Base-by-base conservation (phyloP, 37 sponge, comb jelly and placozoan species). In the Tethya wilhelma region DNA sequence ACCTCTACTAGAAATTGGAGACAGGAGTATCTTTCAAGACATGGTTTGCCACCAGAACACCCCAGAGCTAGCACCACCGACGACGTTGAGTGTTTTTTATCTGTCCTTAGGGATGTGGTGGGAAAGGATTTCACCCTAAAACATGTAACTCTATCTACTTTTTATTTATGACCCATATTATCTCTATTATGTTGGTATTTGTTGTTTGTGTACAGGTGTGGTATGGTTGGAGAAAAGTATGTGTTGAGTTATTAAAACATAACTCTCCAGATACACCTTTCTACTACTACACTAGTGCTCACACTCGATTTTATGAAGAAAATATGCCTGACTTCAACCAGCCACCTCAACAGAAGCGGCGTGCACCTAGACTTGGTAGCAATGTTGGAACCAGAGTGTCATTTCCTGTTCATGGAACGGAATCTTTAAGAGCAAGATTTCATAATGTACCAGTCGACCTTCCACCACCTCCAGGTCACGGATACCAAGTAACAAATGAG, bases 1-100 rank as follows among this genome's bases (percentile, higher is more conserved):
- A 62, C 22, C 29, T 14, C 7, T 8, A 62, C 28, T 11, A 62
- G 73, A 58, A 71, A 64, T 12, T 31, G 38, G 20, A 7, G 28
- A 12, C 63, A 60, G 26, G 28, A 12, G 22, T 60, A n/a, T n/a
- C 11, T 26, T 23, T 7, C 22, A 25, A n/a, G 26, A 25, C 22
- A 23, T 60, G 59, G 44, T 19, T n/a, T 59, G 2, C 56, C 38
- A 33, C 46, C 56, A 36, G 75, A 83, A 38, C 83, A 83, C 43
- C 83, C 75, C 6, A 40, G 83, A 44, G 64, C 83, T 2, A 45
- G 67, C 64, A 83, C 74, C 22, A 83, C 83, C 3, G 83, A 83
- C n/a, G n/a, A n/a, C n/a, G n/a, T n/a, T n/a, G n/a, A n/a, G n/a
- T n/a, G n/a, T n/a, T n/a, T n/a, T n/a, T 83, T 67, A 83, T 45